Base-by-base conservation (phyloP, 2,113 vertebrate species). In the Neotragus moschatus region DNA sequence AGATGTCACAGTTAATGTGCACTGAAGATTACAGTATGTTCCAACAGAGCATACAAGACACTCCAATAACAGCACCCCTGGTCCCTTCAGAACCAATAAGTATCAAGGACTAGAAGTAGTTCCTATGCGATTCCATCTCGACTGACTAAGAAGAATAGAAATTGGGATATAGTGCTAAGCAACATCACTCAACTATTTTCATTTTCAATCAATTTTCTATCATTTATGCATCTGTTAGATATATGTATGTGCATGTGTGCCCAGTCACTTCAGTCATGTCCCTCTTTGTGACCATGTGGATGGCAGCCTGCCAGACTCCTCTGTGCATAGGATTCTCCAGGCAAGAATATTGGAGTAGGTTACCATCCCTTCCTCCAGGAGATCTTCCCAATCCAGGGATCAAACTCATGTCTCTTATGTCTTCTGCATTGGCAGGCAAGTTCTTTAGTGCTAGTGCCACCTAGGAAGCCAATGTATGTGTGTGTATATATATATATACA, bases 1-100 rank as follows among this genome's bases (percentile, higher is more conserved):
- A 98, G 91, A 88, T 98, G 98, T 98, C 98, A 98, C n/a, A 94
- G 93, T 95, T 95, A 97, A 97, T 98, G 86, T 84, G 66, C 82
- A 53, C 88, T 88, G 96, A 97, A 93, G 77, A 53, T 88, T 13
- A 81, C 1, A 94, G 80, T 75, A 84, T 96, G 96, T 97, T 98
- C 87, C 91, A 77, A 49, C 33, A 97, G 36, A 43, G 19, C 28
- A 47, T 96, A 97, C 51, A 96, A 97, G 97, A 96, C 92, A 98
- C 95, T 98, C 81, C 47, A 97, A 97, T 82, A 94, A 45, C 90
- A 97, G 84, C 88, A 97, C 51, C 39, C n/a, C 43, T 15, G 19
- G 53, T 16, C 23, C 96, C 93, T 96, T 98, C 97, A 91, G 79
- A 81, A 90, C 28, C 63, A 85, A 96, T 97, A 75, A 97, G 14